Evolutionary conservation across 2,797 vertebrate genomes (phyloP), one percentile per base, ranked within the genome.

Genomic region (Ctenopoma multispine): DNA sequence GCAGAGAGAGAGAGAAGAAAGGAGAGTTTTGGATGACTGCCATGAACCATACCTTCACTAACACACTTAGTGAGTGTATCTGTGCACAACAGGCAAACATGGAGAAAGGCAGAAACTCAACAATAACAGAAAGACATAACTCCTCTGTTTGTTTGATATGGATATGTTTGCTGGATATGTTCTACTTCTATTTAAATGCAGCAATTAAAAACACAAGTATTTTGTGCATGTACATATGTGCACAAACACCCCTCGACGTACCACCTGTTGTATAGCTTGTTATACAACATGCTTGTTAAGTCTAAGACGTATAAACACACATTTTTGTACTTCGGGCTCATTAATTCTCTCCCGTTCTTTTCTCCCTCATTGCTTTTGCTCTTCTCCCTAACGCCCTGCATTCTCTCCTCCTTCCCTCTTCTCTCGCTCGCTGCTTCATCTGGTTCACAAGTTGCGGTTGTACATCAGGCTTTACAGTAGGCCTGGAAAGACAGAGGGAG

Each of bases 371-470:
- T 36, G 65, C 60, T 53, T n/a, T 63, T 36, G 21, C 72, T 63
- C 47, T 38, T 53, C 24, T 75, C 46, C 63, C 54, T 49, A 21
- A 9, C n/a, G 9, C 51, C 21, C 36, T 38, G 0, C 23, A 50
- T 40, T 11, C 27, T 65, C 29, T 38, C 29, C 21, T 40, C 47
- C 18, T 9, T 4, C 62, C 38, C 29, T 46, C 18, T 12, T 43
- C 57, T 55, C 36, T 48, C 18, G 72, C 59, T 62, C 18, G 20
- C 48, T 34, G 63, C 59, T 77, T 65, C 54, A 55, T 79, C 77
- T 78, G 87, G 88, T 91, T 86, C 86, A 89, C 84, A 88, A 89
- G 81, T 88, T 87, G 57, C 49, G 78, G 79, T 80, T 83, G 51
- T 71, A 80, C 73, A 80, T 62, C 43, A 81, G 46, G 79, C 76